Base-by-base conservation (phyloP, 2,797 vertebrate genomes). In the Novumbra hubbsi region DNA sequence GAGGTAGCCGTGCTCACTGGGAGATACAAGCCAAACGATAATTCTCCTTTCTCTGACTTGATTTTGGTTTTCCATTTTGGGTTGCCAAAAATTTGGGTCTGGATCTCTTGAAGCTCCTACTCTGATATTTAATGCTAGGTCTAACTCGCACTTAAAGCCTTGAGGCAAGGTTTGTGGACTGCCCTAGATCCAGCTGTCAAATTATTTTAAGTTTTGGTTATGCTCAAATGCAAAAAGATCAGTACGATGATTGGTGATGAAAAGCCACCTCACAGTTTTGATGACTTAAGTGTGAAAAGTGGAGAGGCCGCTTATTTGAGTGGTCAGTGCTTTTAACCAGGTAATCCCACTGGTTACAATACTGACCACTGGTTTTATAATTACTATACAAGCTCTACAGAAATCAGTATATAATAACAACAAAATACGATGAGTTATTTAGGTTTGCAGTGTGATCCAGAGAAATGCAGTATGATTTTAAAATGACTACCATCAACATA, bases 211-310 rank as follows among this genome's bases (percentile, higher is more conserved):
- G 82, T 73, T 60, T 85, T 84, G 87, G 87, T 88, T 91, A 86
- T 88, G 88, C 75, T 79, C 82, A 81, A 91, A 89, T 85, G 88
- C 87, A 85, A 79, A 89, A 76, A 79, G 84, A 90, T 90, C 84
- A 80, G 77, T 81, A 84, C 19, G 86, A 82, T 87, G 88, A 88
- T 82, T 84, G 87, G 89, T 84, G 90, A 88, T 90, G 89, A 91
- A 91, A 92, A 87, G 83, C 83, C 79, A 83, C 70, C 74, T 71
- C 81, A 84, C 71, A 62, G 80, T 81, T 85, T 87, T 87, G 88
- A 90, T 81, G 78, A 89, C 88, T 90, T 76, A 80, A 89, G 87
- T 84, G 86, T 87, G 84, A 88, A 82, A 84, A 83, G 63, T 75
- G n/a, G 75, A 81, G 78, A 78, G 64, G 75, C 76, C 63, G 73